Base-by-base conservation (phyloP, 2,113 vertebrate species). In the Macrotus californicus region DNA sequence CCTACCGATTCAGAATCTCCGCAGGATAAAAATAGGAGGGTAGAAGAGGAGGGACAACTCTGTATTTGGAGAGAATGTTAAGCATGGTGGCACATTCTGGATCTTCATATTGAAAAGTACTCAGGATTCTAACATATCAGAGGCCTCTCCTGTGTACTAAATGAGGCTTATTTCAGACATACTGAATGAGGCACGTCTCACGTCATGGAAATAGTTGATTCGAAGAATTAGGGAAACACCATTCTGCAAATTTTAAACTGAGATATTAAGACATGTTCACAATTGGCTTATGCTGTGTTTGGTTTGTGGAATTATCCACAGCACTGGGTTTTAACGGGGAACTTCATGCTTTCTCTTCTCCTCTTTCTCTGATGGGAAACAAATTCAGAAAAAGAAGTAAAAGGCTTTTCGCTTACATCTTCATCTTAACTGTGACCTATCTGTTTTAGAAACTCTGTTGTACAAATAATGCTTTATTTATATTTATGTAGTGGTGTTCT, bases 391-490 rank as follows among this genome's bases (percentile, higher is more conserved):
- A 75, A 61, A 80, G 36, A 76, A 77, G 36, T 61, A 7, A 76
- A 95, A 46, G 3, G 50, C 50, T 90, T 83, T 76, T 43, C 48
- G 22, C 79, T 87, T 82, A 86, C 29, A 75, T 83, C 43, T 87
- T 95, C 43, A 75, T 87, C 39, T 85, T 83, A 79, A 92, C 29
- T 67, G 7, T 83, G 43, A 94, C 34, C 41, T 61, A 95, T 91
- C 21, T 88, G 36, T 36, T 85, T 82, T 50, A 59, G 66, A 29
- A 93, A 93, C 26, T 46, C 39, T 11, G 13, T 31, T 87, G 31
- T 69, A 70, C 54, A 91, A 85, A 76, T 22, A 85, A 90, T 76
- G 73, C 43, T 92, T 88, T 88, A 85, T 77, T 94, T 67, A 82
- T 6, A 85, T 64, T 69, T 85, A 95, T 21, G 14, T 56, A 95